Evolutionary conservation across 1,140 invertebrate species (phyloP).

Genomic region (Pteromalus puparum): DNA sequence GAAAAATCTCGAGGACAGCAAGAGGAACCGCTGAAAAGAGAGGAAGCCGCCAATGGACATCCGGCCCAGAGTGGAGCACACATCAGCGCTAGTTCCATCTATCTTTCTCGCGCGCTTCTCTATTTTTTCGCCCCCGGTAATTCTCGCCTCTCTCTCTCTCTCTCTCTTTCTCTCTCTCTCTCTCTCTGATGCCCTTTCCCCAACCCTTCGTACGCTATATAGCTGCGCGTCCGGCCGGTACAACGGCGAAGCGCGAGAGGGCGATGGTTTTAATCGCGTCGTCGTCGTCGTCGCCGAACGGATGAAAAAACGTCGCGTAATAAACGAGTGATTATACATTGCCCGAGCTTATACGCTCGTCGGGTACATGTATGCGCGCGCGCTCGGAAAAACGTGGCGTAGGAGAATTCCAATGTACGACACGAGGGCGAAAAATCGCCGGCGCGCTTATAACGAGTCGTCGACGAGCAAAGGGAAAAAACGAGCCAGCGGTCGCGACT

Average conservation of each 20-base stretch:
- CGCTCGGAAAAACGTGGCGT: slow-evolving; percentile 15
- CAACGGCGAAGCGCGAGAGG: neutral
- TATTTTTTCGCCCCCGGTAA: neutral
- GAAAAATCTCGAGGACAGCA: slow-evolving; percentile 25
- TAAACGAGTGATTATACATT: slow-evolving; percentile 50
- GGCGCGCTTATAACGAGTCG: slow-evolving; percentile 25
- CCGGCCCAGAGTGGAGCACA: neutral
- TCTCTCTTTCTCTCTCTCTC: too few species aligned
- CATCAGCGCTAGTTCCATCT: neutral
- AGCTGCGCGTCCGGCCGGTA: neutral
- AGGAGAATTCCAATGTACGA: slow-evolving; percentile 21
- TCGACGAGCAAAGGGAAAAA: slow-evolving; percentile 12
- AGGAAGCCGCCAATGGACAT: neutral
- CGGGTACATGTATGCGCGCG: too few species aligned
- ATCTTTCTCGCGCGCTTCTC: neutral
- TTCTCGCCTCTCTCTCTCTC: neutral
- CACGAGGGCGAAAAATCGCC: neutral
- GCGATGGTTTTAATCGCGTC: slow-evolving; percentile 38
- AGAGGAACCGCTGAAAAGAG: slow-evolving; percentile 7
- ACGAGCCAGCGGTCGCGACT: neutral
- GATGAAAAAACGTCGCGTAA: slow-evolving; percentile 52
- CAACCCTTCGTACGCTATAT: neutral
- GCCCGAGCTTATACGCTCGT: neutral
- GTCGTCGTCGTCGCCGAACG: neutral
- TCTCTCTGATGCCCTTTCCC: too few species aligned